Conservation (phyloP, 2,113 vertebrate genomes). For the Ptilonorhynchus violaceus region DNA sequence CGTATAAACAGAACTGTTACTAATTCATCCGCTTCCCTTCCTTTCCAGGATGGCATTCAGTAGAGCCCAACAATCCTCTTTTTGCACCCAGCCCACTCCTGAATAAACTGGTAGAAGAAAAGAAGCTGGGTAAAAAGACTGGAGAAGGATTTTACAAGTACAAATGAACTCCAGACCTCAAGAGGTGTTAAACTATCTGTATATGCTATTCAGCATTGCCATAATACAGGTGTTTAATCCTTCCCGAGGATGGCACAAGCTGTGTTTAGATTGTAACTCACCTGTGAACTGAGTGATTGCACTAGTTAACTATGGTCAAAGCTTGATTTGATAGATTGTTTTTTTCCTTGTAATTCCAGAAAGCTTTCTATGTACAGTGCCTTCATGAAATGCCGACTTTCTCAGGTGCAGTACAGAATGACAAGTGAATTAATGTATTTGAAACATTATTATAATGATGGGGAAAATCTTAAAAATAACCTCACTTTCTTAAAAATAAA, state of each 20-base stretch:
- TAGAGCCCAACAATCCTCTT: constrained; percentile 82
- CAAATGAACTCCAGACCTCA: constrained; percentile 68
- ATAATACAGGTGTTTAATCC: background rate
- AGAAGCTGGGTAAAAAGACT: constrained; percentile 90
- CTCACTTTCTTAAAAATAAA: constrained; percentile 52
- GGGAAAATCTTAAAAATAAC: background rate
- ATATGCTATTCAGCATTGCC: background rate
- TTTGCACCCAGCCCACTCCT: constrained; percentile 81
- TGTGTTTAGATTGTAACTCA: background rate
- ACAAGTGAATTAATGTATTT: background rate
- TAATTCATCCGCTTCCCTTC: background rate
- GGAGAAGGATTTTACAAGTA: constrained; percentile 96
- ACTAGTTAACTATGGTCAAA: background rate
- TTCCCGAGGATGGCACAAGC: background rate
- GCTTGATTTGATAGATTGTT: constrained; percentile 13
- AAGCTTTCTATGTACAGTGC: constrained; percentile 64
- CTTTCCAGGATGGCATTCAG: constrained; percentile 83
- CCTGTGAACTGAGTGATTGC: constrained; percentile 10
- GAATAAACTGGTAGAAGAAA: constrained; percentile 88
- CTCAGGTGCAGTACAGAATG: background rate
- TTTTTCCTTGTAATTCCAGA: constrained; percentile 41
- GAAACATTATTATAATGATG: background rate
- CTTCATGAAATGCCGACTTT: constrained; percentile 50
- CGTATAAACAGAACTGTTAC: background rate
- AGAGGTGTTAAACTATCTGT: background rate